Conservation (phyloP, 2,888 invertebrate genomes). For the Lycophotia porphyrea region DNA sequence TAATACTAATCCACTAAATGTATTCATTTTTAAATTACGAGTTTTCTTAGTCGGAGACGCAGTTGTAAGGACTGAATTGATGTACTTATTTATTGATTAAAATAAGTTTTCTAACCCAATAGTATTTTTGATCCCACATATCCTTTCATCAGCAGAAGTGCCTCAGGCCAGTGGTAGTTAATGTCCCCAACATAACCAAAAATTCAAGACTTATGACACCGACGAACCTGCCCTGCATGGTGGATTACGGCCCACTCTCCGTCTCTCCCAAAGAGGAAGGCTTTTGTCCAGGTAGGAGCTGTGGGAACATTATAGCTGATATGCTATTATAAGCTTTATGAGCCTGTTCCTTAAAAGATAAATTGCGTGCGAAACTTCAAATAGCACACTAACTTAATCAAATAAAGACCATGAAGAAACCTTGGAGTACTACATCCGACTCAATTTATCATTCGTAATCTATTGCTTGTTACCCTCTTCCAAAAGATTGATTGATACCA, state of each 20-base stretch:
- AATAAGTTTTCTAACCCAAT: neutral
- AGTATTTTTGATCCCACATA: neutral
- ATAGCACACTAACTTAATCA: constrained; percentile 12
- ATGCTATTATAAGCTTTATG: neutral
- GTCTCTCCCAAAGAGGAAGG: neutral
- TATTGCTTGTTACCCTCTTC: constrained; percentile 27
- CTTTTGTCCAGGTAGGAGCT: neutral
- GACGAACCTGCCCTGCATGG: neutral
- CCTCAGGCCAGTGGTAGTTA: neutral
- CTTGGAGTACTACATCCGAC: constrained; percentile 38
- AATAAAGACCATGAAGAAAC: constrained; percentile 51
- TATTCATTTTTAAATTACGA: neutral
- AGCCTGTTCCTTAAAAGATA: neutral
- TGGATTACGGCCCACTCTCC: neutral
- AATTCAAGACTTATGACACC: neutral
- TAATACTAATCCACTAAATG: neutral
- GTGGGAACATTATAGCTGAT: neutral
- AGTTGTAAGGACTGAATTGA: constrained; percentile 18
- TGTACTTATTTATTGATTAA: constrained; percentile 17
- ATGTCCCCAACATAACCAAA: neutral
- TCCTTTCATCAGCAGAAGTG: neutral
- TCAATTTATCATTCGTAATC: neutral
- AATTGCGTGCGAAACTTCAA: neutral
- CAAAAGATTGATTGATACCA: neutral
- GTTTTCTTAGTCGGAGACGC: neutral